Evolutionary conservation across 2,113 vertebrate genomes (phyloP), one percentile per base, ranked within the genome.

Genomic region (Pantherophis guttatus): DNA sequence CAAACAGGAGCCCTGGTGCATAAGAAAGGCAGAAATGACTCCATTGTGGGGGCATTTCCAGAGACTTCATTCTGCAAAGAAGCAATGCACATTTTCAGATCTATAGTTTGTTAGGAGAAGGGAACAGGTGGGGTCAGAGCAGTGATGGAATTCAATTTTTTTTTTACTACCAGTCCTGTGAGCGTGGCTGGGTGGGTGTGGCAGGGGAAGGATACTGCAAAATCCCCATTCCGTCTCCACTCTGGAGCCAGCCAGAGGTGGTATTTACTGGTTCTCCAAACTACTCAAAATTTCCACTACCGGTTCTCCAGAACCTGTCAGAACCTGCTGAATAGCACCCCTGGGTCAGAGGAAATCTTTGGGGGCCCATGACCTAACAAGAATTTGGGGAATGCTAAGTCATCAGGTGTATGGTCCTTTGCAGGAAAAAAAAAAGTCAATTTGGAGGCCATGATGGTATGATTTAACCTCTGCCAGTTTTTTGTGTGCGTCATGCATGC

Each of bases 401-500:
- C 3, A 48, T 48, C 44, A 48, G 44, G 44, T 48, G 44, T 48
- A 48, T 48, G 44, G 44, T 48, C 44, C 44, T 48, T 48, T 48
- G 44, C 44, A 48, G 33, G 33, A 1, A 5, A 48, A 1, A 50
- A 21, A 17, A 44, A 81, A 9, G 8, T 21, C 75, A 81, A 9
- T 39, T 21, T 81, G 75, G 3, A 3, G 17, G 75, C 19, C 17
- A 44, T 10, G 33, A 8, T 9, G n/a, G n/a, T 19, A 39, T 39
- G 19, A 44, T 81, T 39, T 3, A 44, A 81, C 17, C 75, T 21
- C 15, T 81, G 75, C 33, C 75, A 21, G 33, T 21, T 81, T 1
- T 21, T 81, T 81, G 19, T 8, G 6, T 21, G 70, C 3, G 0
- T 19, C 8, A 15, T 81, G 33, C 0, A 0, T 19, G 33, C 33